Evolutionary conservation across 2,888 invertebrate species (phyloP).

Genomic region (Torymus aiolomorphi): DNA sequence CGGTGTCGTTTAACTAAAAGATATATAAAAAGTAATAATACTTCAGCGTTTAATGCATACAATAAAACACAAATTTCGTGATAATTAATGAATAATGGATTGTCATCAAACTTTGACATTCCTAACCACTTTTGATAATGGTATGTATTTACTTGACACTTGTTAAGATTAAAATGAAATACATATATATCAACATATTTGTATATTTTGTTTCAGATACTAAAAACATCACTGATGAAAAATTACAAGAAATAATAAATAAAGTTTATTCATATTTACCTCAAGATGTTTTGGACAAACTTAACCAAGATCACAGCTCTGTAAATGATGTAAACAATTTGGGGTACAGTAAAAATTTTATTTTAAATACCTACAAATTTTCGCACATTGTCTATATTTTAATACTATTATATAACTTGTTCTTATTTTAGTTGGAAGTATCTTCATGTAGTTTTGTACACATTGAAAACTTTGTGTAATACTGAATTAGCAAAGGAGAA

Average conservation of each 20-base stretch:
- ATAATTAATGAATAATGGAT: constrained; percentile 58
- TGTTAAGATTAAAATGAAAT: constrained; percentile 8
- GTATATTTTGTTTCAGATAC: constrained; percentile 60
- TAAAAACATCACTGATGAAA: constrained; percentile 62
- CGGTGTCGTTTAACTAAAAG: no score
- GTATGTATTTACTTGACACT: constrained; percentile 54
- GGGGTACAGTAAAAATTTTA: constrained; percentile 39
- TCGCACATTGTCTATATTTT: background rate
- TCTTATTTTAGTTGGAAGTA: constrained; percentile 64
- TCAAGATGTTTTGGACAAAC: constrained; percentile 71
- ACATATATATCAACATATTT: background rate
- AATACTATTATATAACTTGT: constrained; percentile 7
- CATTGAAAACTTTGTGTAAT: constrained; percentile 61
- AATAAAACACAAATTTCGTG: no score
- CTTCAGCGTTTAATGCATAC: no score
- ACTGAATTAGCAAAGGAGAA: constrained; percentile 58
- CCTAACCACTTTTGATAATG: constrained; percentile 58
- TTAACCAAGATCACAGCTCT: constrained; percentile 72
- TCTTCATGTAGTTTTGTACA: constrained; percentile 60
- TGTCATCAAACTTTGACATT: constrained; percentile 61
- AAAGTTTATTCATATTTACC: constrained; percentile 73
- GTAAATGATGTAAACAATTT: constrained; percentile 61
- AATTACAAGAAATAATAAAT: constrained; percentile 65
- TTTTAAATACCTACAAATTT: background rate
- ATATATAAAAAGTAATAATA: no score